phyloP scores from a whole-genome alignment of 2,797 vertebrate species.

The Coreius guichenoti region DNA sequence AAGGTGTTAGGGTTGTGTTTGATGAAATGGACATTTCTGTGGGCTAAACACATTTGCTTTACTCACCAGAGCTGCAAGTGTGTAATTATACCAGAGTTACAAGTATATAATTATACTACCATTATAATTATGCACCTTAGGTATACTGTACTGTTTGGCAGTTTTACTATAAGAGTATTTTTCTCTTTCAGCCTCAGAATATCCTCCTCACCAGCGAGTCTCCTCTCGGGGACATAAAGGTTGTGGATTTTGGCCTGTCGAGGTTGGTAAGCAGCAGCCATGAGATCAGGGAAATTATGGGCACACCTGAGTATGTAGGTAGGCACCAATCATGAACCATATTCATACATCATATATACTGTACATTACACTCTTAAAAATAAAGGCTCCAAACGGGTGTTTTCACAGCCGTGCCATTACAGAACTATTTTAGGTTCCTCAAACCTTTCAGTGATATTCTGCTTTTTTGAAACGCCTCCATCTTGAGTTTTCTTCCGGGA shows the following conservation, averaged over 20 bases:
- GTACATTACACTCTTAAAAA: background rate
- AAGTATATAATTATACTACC: background rate
- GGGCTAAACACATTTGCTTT: background rate
- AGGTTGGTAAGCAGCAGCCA: constrained; percentile 87
- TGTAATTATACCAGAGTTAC: background rate
- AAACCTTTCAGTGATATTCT: background rate
- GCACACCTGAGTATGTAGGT: constrained; percentile 94
- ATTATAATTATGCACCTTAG: background rate
- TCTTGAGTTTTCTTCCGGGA: background rate
- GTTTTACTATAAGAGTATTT: constrained; percentile 2
- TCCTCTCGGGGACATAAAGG: constrained; percentile 89
- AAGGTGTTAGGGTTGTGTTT: background rate
- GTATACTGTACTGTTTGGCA: too few species aligned
- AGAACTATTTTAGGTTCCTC: background rate
- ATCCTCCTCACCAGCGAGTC: constrained; percentile 87
- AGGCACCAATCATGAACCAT: constrained; percentile 66
- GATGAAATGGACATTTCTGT: background rate
- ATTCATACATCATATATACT: background rate
- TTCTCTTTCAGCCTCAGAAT: constrained; percentile 86
- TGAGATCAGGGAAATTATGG: constrained; percentile 94
- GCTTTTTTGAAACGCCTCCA: background rate
- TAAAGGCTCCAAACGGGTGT: background rate
- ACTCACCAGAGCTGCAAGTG: background rate
- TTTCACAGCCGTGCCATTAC: background rate
- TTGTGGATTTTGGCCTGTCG: constrained; percentile 93